phyloP scores from a whole-genome alignment of 2,113 vertebrate species.

The Gopherus evgoodei region DNA sequence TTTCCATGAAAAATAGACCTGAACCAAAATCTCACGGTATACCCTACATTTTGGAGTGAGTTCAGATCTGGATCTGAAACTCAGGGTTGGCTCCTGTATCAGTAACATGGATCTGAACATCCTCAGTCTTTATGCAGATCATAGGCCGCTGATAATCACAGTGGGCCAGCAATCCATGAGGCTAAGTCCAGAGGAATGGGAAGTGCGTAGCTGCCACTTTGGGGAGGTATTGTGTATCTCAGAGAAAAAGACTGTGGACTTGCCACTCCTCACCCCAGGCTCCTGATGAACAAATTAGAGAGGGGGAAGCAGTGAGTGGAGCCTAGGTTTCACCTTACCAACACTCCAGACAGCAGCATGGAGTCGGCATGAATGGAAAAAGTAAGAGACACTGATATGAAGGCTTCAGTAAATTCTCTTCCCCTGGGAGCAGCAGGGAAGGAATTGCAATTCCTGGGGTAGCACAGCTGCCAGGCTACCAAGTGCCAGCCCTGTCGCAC shows the following conservation, averaged over 20 bases:
- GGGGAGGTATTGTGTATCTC: not conserved
- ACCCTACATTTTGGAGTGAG: not conserved
- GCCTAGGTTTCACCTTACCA: not conserved
- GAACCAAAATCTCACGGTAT: not conserved
- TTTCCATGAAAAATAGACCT: not conserved
- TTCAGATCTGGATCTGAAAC: not conserved
- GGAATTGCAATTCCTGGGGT: not conserved
- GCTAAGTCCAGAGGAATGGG: not conserved
- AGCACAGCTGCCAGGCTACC: not conserved
- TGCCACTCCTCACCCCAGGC: not conserved
- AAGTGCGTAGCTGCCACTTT: not conserved
- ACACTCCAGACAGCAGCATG: not conserved
- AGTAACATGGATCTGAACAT: not conserved
- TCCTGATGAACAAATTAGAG: not conserved
- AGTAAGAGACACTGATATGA: not conserved
- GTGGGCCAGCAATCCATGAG: not conserved
- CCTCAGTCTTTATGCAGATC: not conserved
- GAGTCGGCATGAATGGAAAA: not conserved
- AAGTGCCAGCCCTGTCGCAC: not conserved
- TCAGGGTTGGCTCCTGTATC: not conserved
- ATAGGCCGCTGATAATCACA: not conserved
- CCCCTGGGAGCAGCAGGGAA: not conserved
- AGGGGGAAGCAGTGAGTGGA: not conserved
- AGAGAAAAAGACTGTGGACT: not conserved
- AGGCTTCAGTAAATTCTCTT: accelerated